Evolutionary conservation across 2,797 vertebrate genomes (phyloP).

Genomic region (Phoxinus dragarum): DNA sequence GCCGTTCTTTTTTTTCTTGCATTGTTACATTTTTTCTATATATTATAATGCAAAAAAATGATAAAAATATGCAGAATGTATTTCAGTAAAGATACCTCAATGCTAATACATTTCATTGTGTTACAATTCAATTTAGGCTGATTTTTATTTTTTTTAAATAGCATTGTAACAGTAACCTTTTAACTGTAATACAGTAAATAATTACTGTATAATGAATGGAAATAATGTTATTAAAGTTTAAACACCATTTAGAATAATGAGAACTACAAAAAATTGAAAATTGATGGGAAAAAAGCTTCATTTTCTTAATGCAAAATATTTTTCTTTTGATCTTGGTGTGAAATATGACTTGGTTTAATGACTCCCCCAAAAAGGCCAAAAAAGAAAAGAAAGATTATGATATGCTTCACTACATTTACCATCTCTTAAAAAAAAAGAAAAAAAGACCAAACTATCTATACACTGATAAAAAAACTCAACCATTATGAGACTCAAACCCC

Average conservation of each 20-base stretch:
- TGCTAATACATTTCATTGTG: not conserved
- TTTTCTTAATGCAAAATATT: not conserved
- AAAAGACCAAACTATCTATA: conserved; percentile 49
- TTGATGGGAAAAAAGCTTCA: not conserved
- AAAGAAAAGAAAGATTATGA: conserved; percentile 10
- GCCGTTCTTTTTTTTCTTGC: not conserved
- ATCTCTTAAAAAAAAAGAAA: conserved; percentile 36
- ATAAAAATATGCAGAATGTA: not conserved
- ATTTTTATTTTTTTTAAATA: not conserved
- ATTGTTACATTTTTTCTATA: no score
- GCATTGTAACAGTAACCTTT: not conserved
- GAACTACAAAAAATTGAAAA: no score
- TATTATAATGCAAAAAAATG: not conserved
- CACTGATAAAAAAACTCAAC: conserved; percentile 51
- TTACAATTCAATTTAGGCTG: not conserved
- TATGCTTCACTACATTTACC: conserved; percentile 26
- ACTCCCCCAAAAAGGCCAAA: conserved; percentile 30
- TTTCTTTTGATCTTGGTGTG: not conserved
- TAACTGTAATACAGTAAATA: conserved; percentile 9
- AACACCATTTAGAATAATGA: not conserved
- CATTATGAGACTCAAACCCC: conserved; percentile 56
- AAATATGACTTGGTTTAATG: not conserved
- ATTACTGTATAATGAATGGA: conserved; percentile 1
- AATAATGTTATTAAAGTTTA: not conserved
- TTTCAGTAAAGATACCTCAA: not conserved